phyloP scores from a whole-genome alignment of 1,140 invertebrate species.

The Bombus picipes region DNA sequence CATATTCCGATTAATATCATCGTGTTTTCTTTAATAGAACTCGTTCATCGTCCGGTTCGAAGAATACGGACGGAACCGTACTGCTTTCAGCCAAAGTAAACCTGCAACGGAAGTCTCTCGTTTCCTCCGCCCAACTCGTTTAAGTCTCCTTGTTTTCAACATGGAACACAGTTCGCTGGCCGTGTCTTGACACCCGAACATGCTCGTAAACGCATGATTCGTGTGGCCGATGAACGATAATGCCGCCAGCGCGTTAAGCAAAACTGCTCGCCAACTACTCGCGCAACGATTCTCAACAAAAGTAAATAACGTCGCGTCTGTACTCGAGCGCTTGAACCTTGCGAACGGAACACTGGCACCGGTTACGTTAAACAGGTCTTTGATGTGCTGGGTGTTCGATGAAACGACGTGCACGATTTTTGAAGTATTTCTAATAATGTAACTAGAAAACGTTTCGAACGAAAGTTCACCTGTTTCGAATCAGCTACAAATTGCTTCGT shows the following conservation, averaged over 20 bases:
- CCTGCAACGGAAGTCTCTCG: neutral
- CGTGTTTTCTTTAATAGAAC: neutral
- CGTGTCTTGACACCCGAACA: neutral
- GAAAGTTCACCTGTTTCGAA: too few relatives aligned
- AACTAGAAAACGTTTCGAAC: too few relatives aligned
- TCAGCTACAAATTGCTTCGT: too few relatives aligned
- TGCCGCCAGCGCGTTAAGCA: neutral
- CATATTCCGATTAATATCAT: neutral
- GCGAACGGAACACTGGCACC: too few relatives aligned
- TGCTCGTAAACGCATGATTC: constrained; percentile 36
- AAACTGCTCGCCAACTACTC: neutral
- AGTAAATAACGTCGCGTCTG: neutral
- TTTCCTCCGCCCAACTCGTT: constrained; percentile 7
- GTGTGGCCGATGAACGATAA: neutral
- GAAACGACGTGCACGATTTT: too few relatives aligned
- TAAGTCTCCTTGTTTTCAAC: neutral
- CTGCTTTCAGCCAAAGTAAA: neutral
- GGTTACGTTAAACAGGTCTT: neutral
- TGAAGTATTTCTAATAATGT: fast-evolving
- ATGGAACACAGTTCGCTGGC: neutral
- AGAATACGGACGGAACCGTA: neutral
- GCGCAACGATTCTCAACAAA: too few relatives aligned
- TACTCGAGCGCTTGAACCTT: neutral
- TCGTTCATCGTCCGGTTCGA: neutral
- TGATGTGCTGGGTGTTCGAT: too few relatives aligned